Evolutionary conservation across 2,797 vertebrate species (phyloP).

Genomic region (Thalassophryne amazonica): DNA sequence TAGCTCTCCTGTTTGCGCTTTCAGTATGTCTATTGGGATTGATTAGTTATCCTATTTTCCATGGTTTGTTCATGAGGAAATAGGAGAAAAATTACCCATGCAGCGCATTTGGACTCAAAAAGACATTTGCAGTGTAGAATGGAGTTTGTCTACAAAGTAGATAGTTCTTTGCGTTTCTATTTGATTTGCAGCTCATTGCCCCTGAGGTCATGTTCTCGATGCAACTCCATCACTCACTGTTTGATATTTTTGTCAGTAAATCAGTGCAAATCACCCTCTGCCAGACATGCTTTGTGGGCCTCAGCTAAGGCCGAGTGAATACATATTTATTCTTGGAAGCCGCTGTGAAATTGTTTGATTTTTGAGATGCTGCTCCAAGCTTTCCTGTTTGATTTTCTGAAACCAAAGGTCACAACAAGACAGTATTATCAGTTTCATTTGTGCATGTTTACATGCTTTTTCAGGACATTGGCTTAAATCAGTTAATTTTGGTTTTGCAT

Average conservation of each 20-base stretch:
- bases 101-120: conserved; percentile 51
- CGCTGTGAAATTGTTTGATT: conserved; percentile 67
- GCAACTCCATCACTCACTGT: conserved; percentile 70
- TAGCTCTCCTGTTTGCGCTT: no score
- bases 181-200: conserved; percentile 76
- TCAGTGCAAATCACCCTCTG: conserved; percentile 65
- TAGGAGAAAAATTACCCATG: conserved; percentile 51
- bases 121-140: conserved; percentile 53
- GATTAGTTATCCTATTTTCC: conserved; percentile 71
- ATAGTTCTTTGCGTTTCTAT: conserved; percentile 67
- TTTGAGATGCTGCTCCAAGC: conserved; percentile 46
- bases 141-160: conserved; percentile 57
- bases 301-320: conserved; percentile 61
- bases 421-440: conserved; percentile 41
- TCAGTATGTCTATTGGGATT: conserved; percentile 46
- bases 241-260: conserved; percentile 81
- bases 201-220: conserved; percentile 69
- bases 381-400: conserved; percentile 65
- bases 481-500: no score
- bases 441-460: conserved; percentile 48
- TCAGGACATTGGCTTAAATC: no score
- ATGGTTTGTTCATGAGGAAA: conserved; percentile 35
- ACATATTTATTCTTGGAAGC: conserved; percentile 72
- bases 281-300: conserved; percentile 68
- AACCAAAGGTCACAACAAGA: conserved; percentile 64